These are phyloP conservation scores for Cephus cinctus DNA, from an alignment of 1,140 invertebrate species.

Conservation along the genomic window DNA sequence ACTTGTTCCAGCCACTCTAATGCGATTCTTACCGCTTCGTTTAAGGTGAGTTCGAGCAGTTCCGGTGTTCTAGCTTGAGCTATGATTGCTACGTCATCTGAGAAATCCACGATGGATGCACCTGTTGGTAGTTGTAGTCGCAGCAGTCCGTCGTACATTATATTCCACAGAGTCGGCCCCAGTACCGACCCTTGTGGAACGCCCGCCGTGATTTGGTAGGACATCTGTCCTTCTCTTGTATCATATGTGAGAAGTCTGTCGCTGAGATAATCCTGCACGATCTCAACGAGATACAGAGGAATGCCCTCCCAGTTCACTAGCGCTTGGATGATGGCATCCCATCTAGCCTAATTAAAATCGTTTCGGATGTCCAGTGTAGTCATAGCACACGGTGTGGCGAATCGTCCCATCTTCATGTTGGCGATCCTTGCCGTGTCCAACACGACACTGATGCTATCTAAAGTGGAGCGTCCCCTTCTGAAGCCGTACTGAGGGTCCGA, in stretches of 20 bases:
- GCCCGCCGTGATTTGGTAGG: conserved; percentile 12
- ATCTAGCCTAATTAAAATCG: background rate
- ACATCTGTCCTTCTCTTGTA: background rate
- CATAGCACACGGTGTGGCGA: background rate
- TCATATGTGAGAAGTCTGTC: conserved; percentile 6
- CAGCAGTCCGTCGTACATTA: conserved; percentile 29
- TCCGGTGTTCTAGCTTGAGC: conserved; percentile 8
- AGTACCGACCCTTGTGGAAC: conserved; percentile 36
- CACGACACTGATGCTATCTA: too few relatives aligned
- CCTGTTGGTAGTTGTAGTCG: conserved; percentile 15
- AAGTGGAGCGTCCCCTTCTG: too few relatives aligned
- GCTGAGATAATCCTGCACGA: conserved; percentile 8
- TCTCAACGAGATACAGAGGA: conserved; percentile 1
- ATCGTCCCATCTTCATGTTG: background rate
- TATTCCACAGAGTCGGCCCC: conserved; percentile 33
- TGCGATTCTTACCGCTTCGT: background rate
- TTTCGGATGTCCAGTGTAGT: too few relatives aligned
- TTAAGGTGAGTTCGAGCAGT: background rate
- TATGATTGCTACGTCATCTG: conserved; percentile 26
- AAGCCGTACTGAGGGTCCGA: too few relatives aligned
- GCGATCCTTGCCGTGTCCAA: background rate
- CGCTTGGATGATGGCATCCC: conserved; percentile 7
- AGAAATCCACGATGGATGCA: conserved; percentile 18
- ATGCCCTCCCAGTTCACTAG: background rate
- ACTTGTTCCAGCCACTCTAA: background rate